Percentiles rank a stretch among this genome's conserved stretches.
These are phyloP conservation scores for Hemistola chrysoprasaria DNA, from an alignment of 2,888 invertebrate genomes.

Conservation along the genomic window DNA sequence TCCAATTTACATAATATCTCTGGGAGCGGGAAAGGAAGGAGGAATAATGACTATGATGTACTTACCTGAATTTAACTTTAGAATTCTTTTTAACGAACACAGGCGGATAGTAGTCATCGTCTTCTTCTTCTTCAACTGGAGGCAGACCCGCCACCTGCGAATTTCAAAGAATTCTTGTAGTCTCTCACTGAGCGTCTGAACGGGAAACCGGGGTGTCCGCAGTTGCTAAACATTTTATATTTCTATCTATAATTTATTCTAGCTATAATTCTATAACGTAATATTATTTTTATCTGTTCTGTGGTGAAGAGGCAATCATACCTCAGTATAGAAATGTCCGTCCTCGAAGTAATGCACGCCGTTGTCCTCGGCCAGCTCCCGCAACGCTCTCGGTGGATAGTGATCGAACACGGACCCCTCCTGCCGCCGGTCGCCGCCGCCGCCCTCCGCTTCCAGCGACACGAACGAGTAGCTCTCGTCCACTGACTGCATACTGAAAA, in stretches of 20 bases:
- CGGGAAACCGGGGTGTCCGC: too few relatives aligned
- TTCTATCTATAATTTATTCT: too few relatives aligned
- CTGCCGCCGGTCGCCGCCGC: constrained; percentile 53
- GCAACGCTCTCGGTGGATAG: constrained; percentile 85
- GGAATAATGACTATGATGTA: too few relatives aligned
- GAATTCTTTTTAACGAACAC: constrained; percentile 88
- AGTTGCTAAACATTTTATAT: too few relatives aligned
- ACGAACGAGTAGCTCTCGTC: constrained; percentile 79
- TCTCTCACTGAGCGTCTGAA: too few relatives aligned
- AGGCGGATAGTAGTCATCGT: constrained; percentile 87
- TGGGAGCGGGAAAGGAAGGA: too few relatives aligned
- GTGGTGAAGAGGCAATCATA: constrained; percentile 19
- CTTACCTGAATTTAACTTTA: constrained; percentile 86
- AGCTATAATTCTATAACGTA: too few relatives aligned
- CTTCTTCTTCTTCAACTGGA: constrained; percentile 89
- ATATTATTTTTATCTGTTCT: neutral
- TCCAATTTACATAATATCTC: too few relatives aligned
- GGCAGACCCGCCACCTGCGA: constrained; percentile 85
- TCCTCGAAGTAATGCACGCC: constrained; percentile 96
- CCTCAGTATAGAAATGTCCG: constrained; percentile 97
- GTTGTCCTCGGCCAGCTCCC: constrained; percentile 89
- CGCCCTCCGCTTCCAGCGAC: constrained; percentile 64
- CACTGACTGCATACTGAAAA: constrained; percentile 75
- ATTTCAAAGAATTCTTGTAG: constrained; percentile 24
- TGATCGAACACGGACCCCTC: constrained; percentile 54